Evolutionary conservation across 1,140 invertebrate genomes (phyloP).

Genomic region (Tetraneura akinire): DNA sequence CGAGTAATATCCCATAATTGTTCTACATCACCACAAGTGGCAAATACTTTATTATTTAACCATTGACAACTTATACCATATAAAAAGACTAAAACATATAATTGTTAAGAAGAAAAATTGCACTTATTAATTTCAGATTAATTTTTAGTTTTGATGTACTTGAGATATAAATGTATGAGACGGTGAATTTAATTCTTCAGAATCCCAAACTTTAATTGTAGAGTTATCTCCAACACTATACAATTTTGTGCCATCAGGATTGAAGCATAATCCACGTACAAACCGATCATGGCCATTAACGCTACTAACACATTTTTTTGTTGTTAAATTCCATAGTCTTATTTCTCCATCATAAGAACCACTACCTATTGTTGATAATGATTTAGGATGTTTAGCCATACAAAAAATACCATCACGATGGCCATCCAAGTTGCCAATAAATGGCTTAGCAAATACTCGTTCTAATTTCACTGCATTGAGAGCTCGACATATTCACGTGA

Average conservation of each 20-base stretch:
- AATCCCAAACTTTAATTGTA: conserved; percentile 90
- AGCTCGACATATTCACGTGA: conserved; percentile 92
- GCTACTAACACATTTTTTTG: conserved; percentile 69
- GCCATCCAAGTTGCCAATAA: conserved; percentile 90
- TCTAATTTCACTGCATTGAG: conserved; percentile 97
- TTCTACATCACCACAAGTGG: conserved; percentile 91
- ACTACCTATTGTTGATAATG: conserved; percentile 78
- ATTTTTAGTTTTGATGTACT: conserved; percentile 56
- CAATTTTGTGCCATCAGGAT: conserved; percentile 67
- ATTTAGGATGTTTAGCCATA: conserved; percentile 83
- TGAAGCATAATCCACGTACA: conserved; percentile 78
- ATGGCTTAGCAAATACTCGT: conserved; percentile 96
- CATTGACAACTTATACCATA: conserved; percentile 84
- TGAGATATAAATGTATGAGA: conserved; percentile 61
- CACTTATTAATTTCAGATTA: not conserved
- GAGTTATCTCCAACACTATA: conserved; percentile 91
- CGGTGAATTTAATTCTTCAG: conserved; percentile 58
- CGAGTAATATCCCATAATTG: conserved; percentile 86
- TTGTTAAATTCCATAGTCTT: conserved; percentile 83
- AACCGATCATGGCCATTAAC: conserved; percentile 91
- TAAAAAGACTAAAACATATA: conserved; percentile 68
- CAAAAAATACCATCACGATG: conserved; percentile 89
- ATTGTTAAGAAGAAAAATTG: not conserved
- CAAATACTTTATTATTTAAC: conserved; percentile 73
- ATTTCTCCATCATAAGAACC: conserved; percentile 94